A percentile compares a stretch with the other conserved stretches of the same genome.
phyloP scores from a whole-genome alignment of 2,797 vertebrate genomes.

The Aulostomus chinensis region DNA sequence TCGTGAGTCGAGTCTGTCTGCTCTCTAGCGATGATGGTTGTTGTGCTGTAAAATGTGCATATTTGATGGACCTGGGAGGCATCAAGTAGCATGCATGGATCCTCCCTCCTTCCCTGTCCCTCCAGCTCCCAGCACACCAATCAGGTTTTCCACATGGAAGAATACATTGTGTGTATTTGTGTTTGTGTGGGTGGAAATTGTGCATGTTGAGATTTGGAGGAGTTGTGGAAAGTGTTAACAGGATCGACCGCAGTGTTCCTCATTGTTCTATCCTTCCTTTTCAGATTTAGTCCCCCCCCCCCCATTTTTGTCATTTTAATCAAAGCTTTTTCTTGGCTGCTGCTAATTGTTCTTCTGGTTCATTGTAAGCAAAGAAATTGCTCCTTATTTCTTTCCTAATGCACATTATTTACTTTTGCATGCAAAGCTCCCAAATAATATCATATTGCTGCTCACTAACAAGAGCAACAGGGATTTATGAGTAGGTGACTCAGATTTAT shows the following conservation, averaged over 20 bases:
- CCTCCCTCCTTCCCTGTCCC: slow-evolving; percentile 3
- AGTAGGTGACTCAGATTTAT: too few species aligned
- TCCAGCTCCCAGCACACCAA: slow-evolving; percentile 12
- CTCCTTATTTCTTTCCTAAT: too few species aligned
- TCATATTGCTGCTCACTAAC: too few species aligned
- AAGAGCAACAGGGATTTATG: too few species aligned
- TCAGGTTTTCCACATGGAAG: slow-evolving; percentile 42
- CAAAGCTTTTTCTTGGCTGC: neutral
- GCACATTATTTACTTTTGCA: neutral
- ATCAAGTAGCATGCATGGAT: slow-evolving; percentile 23
- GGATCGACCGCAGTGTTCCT: neutral
- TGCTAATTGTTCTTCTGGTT: neutral
- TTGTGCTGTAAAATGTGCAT: slow-evolving; percentile 10
- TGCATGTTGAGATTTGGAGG: slow-evolving; percentile 12
- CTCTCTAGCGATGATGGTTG: neutral
- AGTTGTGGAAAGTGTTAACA: slow-evolving; percentile 4
- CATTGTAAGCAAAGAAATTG: neutral
- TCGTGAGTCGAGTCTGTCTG: neutral
- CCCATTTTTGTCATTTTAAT: neutral
- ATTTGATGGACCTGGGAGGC: slow-evolving; percentile 30
- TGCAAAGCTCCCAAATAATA: too few species aligned
- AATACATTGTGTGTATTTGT: slow-evolving; percentile 27
- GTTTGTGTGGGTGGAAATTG: slow-evolving; percentile 18
- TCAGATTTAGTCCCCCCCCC: too few species aligned
- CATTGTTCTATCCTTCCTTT: slow-evolving; percentile 10